These are phyloP conservation scores for Lasioglossum baleicum DNA, from an alignment of 1,140 invertebrate species.

Conservation along the genomic window DNA sequence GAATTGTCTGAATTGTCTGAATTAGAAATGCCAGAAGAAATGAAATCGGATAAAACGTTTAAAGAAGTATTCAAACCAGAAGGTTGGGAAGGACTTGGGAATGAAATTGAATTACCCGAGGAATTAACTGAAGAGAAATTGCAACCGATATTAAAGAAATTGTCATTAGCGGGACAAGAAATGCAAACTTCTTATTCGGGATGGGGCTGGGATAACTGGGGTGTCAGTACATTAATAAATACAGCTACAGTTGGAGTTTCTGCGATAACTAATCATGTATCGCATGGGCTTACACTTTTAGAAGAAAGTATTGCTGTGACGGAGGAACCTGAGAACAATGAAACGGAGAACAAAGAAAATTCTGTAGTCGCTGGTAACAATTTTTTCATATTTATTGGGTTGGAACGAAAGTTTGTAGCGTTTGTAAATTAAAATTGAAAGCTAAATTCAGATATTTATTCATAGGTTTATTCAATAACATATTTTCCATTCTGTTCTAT, in stretches of 20 bases:
- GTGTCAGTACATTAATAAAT: conserved; percentile 86
- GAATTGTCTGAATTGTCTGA: conserved; percentile 61
- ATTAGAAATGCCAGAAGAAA: conserved; percentile 72
- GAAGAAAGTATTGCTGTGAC: conserved; percentile 89
- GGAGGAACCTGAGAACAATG: conserved; percentile 81
- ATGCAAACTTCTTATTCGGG: conserved; percentile 43
- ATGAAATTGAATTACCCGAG: conserved; percentile 67
- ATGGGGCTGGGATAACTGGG: conserved; percentile 86
- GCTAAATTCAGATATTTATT: too few relatives aligned
- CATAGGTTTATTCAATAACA: too few relatives aligned
- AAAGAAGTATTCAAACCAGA: conserved; percentile 75
- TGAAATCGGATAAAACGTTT: conserved; percentile 76
- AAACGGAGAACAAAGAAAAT: conserved; percentile 72
- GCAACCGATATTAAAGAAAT: conserved; percentile 63
- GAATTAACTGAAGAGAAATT: conserved; percentile 67
- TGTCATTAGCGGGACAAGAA: conserved; percentile 46
- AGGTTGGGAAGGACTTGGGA: conserved; percentile 72
- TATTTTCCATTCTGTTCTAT: too few relatives aligned
- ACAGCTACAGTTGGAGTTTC: conserved; percentile 87
- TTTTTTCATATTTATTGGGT: neutral
- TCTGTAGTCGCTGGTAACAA: conserved; percentile 39
- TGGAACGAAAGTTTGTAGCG: neutral
- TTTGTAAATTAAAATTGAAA: too few relatives aligned
- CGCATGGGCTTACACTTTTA: conserved; percentile 87
- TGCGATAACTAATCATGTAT: conserved; percentile 88